Evolutionary conservation across 35 echinoderm and acorn worm genomes (phyloP), one percentile per base, ranked within the genome.

Genomic region (Apostichopus parvimensis): DNA sequence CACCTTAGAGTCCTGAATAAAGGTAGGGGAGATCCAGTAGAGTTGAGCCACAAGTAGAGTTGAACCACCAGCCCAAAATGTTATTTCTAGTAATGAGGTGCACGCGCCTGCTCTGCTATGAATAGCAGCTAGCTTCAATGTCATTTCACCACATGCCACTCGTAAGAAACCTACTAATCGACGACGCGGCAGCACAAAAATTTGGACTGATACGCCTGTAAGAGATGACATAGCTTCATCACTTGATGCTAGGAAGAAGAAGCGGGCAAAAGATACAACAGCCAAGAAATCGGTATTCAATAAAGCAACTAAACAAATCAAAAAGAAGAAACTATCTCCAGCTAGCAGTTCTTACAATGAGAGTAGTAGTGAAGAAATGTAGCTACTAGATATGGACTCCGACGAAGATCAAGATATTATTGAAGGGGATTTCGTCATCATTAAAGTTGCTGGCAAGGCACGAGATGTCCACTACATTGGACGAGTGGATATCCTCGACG

Each of bases 161-260:
- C 79, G 80, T n/a, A 81, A 81, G 82, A 93, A 66, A 71, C 13
- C 61, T 55, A 34, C 62, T 53, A 65, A 60, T 52, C 12, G 92
- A 55, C 84, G 86, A 76, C 84, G 82, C 72, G 82, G 28, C 20
- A 93, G 92, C 82, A 93, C 92, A 20, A 93, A 87, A 87, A 87
- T 93, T 53, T 53, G 87, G 60, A 93, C 92, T 76, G 92, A 93
- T 55, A 87, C 81, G 14, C 87, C 93, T 53, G 93, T 94, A 22
- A 79, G 93, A 70, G 58, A 81, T 75, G 68, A 81, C 57, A 90
- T 90, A 57, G 79, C 87, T 24, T 87, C 60, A 87, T 34, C n/a
- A 21, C n/a, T 18, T 21, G 70, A 21, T 73, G n/a, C 70, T 73
- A 14, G n/a, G 70, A 21, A 73, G 70, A 73, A 18, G 70, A 73